Percentiles rank a stretch among this genome's conserved stretches.
Conservation (phyloP, 2,113 vertebrate species). For the Castor canadensis region DNA sequence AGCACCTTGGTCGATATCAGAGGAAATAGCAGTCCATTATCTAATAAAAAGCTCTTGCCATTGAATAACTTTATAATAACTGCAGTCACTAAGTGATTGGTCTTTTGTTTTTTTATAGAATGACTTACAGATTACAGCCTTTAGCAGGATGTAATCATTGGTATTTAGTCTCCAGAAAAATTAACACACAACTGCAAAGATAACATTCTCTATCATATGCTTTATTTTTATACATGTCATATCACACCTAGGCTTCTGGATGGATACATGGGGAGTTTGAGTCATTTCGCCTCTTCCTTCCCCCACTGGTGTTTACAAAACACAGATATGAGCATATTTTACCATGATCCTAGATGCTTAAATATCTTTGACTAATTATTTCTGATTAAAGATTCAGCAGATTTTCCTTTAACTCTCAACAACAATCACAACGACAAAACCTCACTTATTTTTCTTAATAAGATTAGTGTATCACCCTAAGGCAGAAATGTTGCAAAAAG, state of each 20-base stretch:
- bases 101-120: slow-evolving; percentile 33
- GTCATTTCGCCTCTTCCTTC: background rate
- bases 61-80: slow-evolving; percentile 44
- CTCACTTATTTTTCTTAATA: slow-evolving; percentile 45
- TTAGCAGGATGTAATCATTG: background rate
- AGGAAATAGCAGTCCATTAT: background rate
- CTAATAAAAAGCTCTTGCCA: slow-evolving; percentile 44
- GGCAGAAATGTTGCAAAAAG: background rate
- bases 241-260: background rate
- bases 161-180: background rate
- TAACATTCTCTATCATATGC: background rate
- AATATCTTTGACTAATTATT: slow-evolving; percentile 17
- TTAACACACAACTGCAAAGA: background rate
- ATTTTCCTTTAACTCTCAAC: slow-evolving; percentile 28
- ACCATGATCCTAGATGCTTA: background rate
- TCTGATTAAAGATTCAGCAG: background rate
- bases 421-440: slow-evolving; percentile 8
- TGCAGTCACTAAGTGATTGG: background rate
- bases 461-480: slow-evolving; percentile 9
- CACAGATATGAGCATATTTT: background rate
- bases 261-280: background rate
- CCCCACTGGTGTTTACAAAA: background rate
- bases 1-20: background rate
- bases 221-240: slow-evolving; percentile 2
- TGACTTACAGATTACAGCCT: slow-evolving; percentile 29